phyloP scores from a whole-genome alignment of 2,113 vertebrate species.

The Lipophrys pholis region DNA sequence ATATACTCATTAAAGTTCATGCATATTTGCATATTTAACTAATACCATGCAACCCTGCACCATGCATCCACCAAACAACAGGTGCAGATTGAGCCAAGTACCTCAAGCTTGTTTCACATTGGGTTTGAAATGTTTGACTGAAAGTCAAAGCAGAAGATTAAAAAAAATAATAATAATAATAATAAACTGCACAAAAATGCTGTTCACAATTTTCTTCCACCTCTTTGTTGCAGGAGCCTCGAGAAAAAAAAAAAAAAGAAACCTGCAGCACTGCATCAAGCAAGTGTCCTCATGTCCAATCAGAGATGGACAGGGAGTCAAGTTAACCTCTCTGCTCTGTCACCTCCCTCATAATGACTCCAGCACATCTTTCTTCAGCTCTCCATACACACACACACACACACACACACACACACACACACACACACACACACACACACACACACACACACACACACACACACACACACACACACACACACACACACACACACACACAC shows the following conservation, averaged over 20 bases:
- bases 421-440: background rate
- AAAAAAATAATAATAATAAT: too few species aligned
- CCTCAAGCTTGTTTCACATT: too few species aligned
- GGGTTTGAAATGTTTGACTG: too few species aligned
- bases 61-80: too few species aligned
- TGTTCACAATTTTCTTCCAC: background rate
- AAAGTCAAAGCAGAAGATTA: too few species aligned
- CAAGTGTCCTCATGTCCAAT: background rate
- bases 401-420: background rate
- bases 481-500: background rate
- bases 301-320: background rate
- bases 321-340: background rate
- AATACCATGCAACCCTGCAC: too few species aligned
- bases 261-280: background rate
- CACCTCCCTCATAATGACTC: conserved; percentile 19
- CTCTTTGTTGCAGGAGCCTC: background rate
- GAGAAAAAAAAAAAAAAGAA: background rate
- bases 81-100: too few species aligned
- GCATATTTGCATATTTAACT: too few species aligned
- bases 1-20: too few species aligned
- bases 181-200: background rate
- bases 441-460: background rate
- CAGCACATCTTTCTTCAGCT: conserved; percentile 21
- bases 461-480: background rate
- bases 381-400: background rate